Percentiles rank a stretch among this genome's conserved stretches.
phyloP scores from a whole-genome alignment of 2,888 invertebrate species.

The Chrysolina americana region DNA sequence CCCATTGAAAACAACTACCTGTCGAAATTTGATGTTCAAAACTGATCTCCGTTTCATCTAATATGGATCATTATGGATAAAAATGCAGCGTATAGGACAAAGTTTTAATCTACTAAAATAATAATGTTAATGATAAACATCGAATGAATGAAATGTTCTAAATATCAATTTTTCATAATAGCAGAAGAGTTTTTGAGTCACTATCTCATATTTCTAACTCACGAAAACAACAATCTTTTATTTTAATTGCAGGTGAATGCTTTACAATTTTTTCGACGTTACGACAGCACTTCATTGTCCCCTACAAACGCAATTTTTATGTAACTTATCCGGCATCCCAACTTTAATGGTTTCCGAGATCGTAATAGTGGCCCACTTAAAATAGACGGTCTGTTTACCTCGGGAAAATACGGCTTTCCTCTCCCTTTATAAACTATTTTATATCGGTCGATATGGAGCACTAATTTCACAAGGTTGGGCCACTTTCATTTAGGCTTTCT shows the following conservation, averaged over 20 bases:
- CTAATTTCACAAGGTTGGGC: constrained; percentile 1
- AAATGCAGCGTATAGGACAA: too few species aligned
- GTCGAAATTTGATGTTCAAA: too few species aligned
- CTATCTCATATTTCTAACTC: too few species aligned
- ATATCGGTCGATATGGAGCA: not conserved
- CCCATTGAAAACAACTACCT: too few species aligned
- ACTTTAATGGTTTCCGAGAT: constrained; percentile 16
- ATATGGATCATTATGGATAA: too few species aligned
- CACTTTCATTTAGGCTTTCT: not conserved
- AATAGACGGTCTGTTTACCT: constrained; percentile 19
- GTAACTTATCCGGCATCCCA: not conserved
- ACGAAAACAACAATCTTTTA: not conserved
- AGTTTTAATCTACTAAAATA: too few species aligned
- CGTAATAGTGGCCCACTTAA: constrained; percentile 12
- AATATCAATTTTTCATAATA: too few species aligned
- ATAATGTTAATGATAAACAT: too few species aligned
- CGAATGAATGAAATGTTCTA: too few species aligned
- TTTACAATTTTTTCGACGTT: not conserved
- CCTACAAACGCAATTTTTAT: not conserved
- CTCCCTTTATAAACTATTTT: constrained; percentile 2
- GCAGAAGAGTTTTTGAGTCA: too few species aligned
- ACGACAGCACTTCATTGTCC: not conserved
- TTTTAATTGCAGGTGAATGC: too few species aligned
- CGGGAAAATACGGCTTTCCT: constrained; percentile 16
- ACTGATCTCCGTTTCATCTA: too few species aligned